A percentile compares a stretch with the other conserved stretches of the same genome.
Evolutionary conservation across 2,797 vertebrate species (phyloP).

Genomic region (Sebastes alutus): DNA sequence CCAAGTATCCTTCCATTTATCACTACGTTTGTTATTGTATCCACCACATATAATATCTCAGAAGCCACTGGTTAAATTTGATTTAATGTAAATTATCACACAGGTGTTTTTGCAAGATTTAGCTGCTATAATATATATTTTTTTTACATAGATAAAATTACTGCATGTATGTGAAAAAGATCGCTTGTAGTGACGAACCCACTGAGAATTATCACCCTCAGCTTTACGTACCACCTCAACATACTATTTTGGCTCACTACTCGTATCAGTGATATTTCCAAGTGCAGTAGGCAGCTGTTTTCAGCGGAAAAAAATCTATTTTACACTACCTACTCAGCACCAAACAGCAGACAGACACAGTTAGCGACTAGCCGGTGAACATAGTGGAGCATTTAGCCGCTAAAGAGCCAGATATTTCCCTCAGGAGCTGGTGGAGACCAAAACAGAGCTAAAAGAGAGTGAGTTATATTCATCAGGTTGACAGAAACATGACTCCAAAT

Average conservation of each 20-base stretch:
- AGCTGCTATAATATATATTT: background rate
- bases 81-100: background rate
- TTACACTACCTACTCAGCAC: background rate
- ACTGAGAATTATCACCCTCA: background rate
- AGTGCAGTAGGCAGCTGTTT: background rate
- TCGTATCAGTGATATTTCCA: background rate
- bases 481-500: background rate
- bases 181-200: background rate
- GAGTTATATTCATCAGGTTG: background rate
- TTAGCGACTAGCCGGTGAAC: background rate
- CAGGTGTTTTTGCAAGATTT: background rate
- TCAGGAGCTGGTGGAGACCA: background rate
- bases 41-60: background rate
- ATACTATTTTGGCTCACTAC: background rate
- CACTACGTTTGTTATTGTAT: background rate
- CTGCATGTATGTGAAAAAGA: background rate
- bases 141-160: background rate
- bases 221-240: background rate
- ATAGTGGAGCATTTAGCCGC: background rate
- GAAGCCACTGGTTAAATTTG: background rate
- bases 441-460: background rate
- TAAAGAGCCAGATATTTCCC: background rate
- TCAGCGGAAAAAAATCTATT: background rate
- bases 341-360: background rate
- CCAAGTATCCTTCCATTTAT: background rate